Conservation (phyloP, 2,888 invertebrate genomes). For the Molorchus minor region DNA sequence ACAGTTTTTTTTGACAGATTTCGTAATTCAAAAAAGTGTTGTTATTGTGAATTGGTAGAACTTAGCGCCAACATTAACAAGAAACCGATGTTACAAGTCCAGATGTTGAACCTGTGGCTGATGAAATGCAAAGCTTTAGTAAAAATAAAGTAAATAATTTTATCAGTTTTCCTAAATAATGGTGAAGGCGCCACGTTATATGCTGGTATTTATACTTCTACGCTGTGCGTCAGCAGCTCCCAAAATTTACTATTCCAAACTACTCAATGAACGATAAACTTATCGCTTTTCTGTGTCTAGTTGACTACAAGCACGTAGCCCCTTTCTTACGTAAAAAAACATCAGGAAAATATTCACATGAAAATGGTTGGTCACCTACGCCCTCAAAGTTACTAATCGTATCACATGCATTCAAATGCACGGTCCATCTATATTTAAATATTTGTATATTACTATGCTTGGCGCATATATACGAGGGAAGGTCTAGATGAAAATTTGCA, state of each 20-base stretch:
- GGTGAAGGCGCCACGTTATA: constrained; percentile 16
- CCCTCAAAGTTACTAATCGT: background rate
- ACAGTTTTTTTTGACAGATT: too few species aligned
- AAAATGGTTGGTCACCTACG: constrained; percentile 6
- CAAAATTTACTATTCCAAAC: background rate
- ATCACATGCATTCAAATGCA: constrained; percentile 11
- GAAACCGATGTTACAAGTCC: too few species aligned
- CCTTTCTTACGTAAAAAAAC: background rate
- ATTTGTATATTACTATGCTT: background rate
- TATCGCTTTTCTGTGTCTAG: constrained; percentile 9
- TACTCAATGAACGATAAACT: constrained; percentile 2
- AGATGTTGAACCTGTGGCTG: too few species aligned
- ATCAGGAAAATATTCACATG: constrained; percentile 2
- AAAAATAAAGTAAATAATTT: too few species aligned
- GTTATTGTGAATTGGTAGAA: too few species aligned
- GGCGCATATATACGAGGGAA: background rate
- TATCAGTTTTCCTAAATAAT: constrained; percentile 6
- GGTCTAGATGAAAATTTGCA: background rate
- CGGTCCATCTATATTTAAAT: constrained; percentile 10
- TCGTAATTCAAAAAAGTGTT: too few species aligned
- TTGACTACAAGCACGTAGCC: constrained; percentile 21
- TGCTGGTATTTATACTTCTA: constrained; percentile 7
- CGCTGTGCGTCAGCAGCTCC: constrained; percentile 10
- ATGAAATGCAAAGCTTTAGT: too few species aligned
- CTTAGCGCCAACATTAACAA: too few species aligned